Evolutionary conservation across 1,140 invertebrate genomes (phyloP).

Genomic region (Eupristina koningsbergeri): DNA sequence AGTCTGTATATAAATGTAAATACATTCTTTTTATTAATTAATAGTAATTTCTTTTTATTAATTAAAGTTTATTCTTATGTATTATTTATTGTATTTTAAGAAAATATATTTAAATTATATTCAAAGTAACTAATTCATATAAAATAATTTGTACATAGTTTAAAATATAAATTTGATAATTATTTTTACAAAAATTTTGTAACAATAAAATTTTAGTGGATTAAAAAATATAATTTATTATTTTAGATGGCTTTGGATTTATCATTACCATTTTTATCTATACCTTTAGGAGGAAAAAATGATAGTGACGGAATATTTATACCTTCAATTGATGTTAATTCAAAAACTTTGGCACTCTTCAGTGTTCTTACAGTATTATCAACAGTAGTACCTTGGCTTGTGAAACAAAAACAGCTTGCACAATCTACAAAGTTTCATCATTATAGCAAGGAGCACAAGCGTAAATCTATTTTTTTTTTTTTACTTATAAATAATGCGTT

Average conservation of each 20-base stretch:
- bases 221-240: background rate
- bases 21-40: too few species aligned
- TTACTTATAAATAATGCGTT: background rate
- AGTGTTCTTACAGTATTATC: conserved; percentile 57
- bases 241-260: conserved; percentile 64
- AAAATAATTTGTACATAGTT: background rate
- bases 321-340: conserved; percentile 60
- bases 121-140: background rate
- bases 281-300: conserved; percentile 58
- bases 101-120: too few species aligned
- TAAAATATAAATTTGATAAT: background rate
- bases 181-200: background rate
- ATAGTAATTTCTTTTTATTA: background rate
- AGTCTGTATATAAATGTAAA: too few species aligned
- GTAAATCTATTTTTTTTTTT: conserved; percentile 29
- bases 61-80: background rate
- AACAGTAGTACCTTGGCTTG: conserved; percentile 59
- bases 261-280: conserved; percentile 63
- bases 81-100: too few species aligned
- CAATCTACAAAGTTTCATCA: background rate
- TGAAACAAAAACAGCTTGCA: conserved; percentile 43
- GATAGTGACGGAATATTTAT: conserved; percentile 42
- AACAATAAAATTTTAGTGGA: background rate
- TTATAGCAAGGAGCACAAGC: conserved; percentile 56
- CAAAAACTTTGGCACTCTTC: conserved; percentile 59